Evolutionary conservation across 2,113 vertebrate genomes (phyloP).

Genomic region (Onychorhynchus coronatus): DNA sequence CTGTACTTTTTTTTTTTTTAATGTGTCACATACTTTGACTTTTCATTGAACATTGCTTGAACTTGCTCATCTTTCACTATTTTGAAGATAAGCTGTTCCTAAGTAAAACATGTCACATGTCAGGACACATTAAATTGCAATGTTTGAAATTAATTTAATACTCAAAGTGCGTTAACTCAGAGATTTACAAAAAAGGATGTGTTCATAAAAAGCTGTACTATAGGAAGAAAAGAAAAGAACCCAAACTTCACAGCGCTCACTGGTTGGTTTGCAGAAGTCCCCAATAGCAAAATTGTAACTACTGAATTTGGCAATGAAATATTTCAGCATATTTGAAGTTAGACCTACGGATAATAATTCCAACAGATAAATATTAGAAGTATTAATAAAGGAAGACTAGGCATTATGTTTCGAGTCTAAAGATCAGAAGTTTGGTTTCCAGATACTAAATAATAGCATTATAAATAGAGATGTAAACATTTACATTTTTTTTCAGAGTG

Average conservation of each 20-base stretch:
- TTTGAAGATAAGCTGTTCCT: background rate
- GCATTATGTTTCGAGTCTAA: background rate
- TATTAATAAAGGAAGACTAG: background rate
- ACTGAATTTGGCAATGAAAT: background rate
- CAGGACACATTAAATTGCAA: background rate
- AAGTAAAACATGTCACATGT: background rate
- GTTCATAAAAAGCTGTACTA: background rate
- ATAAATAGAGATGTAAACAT: background rate
- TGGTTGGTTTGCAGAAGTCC: background rate
- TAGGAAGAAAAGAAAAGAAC: background rate
- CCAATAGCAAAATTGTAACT: background rate
- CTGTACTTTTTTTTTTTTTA: background rate
- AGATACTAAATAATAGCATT: background rate
- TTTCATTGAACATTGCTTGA: background rate
- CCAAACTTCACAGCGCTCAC: background rate
- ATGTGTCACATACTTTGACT: background rate
- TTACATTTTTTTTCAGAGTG: background rate
- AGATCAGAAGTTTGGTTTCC: background rate
- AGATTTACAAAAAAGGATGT: background rate
- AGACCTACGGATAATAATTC: background rate
- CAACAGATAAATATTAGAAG: background rate
- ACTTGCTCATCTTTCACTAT: background rate
- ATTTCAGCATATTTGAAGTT: background rate
- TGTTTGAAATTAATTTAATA: background rate
- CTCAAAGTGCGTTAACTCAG: background rate